Base-by-base conservation (phyloP, 1,140 invertebrate species). In the Teleopsis dalmanni region DNA sequence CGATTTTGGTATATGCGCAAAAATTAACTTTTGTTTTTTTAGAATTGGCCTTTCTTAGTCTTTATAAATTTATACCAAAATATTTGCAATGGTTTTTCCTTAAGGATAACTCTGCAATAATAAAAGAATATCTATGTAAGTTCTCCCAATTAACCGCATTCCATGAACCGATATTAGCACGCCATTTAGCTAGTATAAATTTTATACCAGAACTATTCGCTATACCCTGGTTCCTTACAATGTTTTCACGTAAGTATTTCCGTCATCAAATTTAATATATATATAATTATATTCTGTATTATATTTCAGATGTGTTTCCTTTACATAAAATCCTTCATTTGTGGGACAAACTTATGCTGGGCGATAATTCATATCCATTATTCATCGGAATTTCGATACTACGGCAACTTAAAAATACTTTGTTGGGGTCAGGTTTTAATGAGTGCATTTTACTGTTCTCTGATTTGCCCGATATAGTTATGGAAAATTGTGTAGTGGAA, bases 201-300 rank as follows among this genome's bases (percentile, higher is more conserved):
- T 99, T 99, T 71, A 90, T 95, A 57, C 94, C 96, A 0, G 94
- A 99, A 76, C 74, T 99, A 2, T 99, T 98, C 75, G 92, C 96
- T n/a, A 98, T 99, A 70, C 95, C 96, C 0, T 99, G 96, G 96
- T 98, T 99, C 72, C 75, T 99, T 6, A 99, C 96, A 9, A 97
- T 98, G 91, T 99, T 98, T 77, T 96, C 95, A 48, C 95, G 91
- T 96, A 79, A 84, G 88, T 85, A 50, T 35, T 42, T 33, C 52
- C 16, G 14, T 18, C 10, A 11, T 33, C 11, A 3, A 3, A 44
- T 5, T 19, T 16, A 7, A 33, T 27, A 22, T 29, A n/a, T 27
- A 33, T 45, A 10, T 31, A 33, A 18, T 43, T 33, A 45, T 13
- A 45, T 40, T 33, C 26, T 26, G 1, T 21, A 21, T 41, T 1